Percentiles rank a stretch among this genome's conserved stretches.
Evolutionary conservation across 2,888 invertebrate species (phyloP).

Genomic region (Geophilus truncorum): DNA sequence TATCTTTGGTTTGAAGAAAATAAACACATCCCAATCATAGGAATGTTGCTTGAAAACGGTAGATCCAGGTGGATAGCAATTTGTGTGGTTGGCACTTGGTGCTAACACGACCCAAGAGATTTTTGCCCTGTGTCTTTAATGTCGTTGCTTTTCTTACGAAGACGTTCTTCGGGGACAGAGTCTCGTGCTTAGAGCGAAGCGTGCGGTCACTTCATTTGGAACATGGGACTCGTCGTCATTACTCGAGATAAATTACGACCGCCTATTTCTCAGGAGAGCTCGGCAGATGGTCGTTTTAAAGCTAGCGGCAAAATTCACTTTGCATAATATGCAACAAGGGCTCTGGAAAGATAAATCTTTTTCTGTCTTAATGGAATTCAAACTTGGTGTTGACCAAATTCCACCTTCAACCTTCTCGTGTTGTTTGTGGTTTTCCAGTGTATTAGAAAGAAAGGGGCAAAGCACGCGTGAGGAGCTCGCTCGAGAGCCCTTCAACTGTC

Average conservation of each 20-base stretch:
- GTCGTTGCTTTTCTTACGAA: background rate
- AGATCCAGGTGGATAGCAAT: constrained; percentile 17
- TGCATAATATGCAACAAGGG: constrained; percentile 7
- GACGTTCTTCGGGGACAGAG: background rate
- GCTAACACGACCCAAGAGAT: constrained; percentile 8
- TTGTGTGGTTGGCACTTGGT: constrained; percentile 3
- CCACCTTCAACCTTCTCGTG: background rate
- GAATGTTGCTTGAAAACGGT: background rate
- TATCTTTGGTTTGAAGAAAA: background rate
- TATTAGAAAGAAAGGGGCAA: background rate
- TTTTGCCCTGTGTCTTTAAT: constrained; percentile 2
- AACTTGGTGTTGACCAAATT: constrained; percentile 18
- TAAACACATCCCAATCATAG: background rate
- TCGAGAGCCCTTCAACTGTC: constrained; percentile 24
- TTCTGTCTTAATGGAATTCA: constrained; percentile 3
- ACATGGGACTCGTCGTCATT: constrained; percentile 6
- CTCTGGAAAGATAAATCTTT: constrained; percentile 3
- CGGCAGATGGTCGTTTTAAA: background rate
- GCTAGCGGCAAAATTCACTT: constrained; percentile 19
- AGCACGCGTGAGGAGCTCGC: background rate
- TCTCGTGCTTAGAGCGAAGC: constrained; percentile 3
- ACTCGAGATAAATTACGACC: constrained; percentile 10
- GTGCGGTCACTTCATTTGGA: constrained; percentile 27
- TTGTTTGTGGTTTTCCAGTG: constrained; percentile 18
- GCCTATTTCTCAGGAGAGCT: background rate